phyloP scores from a whole-genome alignment of 1,140 invertebrate species.

The Lysiphlebus fabarum region DNA sequence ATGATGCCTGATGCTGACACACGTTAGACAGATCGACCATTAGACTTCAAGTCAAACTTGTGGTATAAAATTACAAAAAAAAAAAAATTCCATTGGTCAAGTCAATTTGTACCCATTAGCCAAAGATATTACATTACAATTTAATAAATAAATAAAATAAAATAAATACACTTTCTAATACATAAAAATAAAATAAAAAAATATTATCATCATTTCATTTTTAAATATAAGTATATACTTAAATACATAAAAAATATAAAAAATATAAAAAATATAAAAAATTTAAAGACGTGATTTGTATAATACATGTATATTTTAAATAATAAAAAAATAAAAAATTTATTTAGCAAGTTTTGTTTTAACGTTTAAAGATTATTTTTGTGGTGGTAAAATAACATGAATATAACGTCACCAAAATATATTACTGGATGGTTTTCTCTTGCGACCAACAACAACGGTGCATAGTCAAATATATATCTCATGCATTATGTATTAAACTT shows the following conservation, averaged over 20 bases:
- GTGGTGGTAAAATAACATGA: conserved; percentile 50
- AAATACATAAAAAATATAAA: not conserved
- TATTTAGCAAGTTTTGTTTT: too few relatives aligned
- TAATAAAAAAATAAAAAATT: too few relatives aligned
- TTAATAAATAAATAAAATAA: not conserved
- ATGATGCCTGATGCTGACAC: conserved; percentile 43
- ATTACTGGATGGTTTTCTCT: conserved; percentile 30
- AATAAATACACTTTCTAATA: conserved; percentile 16
- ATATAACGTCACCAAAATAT: conserved; percentile 53
- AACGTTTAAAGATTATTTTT: conserved; percentile 15
- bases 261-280: conserved; percentile 28
- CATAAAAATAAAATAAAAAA: not conserved
- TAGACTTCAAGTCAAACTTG: conserved; percentile 30
- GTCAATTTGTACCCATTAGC: conserved; percentile 55
- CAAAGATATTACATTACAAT: conserved; percentile 19
- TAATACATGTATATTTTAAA: too few relatives aligned
- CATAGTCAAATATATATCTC: conserved; percentile 42
- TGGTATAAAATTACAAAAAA: conserved; percentile 45
- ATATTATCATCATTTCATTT: too few relatives aligned
- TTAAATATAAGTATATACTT: not conserved
- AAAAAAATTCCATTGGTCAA: conserved; percentile 48
- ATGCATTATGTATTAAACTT: conserved; percentile 56
- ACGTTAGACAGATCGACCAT: conserved; percentile 52
- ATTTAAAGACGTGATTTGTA: conserved; percentile 44
- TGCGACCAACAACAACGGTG: conserved; percentile 30